Conservation (phyloP, 2,797 vertebrate species). For the Pipistrellus pipistrellus region DNA sequence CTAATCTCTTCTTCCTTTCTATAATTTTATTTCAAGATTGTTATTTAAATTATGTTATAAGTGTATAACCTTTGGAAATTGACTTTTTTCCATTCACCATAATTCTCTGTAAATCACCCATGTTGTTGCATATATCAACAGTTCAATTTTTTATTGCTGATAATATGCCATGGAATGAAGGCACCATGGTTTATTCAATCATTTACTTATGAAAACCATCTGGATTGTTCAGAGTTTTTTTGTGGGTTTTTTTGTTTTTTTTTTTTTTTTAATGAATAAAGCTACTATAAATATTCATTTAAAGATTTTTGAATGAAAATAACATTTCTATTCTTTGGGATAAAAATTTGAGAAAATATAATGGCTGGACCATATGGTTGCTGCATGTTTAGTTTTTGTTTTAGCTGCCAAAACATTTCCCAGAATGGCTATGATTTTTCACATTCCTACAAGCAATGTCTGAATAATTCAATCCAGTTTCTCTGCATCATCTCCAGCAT, state of each 20-base stretch:
- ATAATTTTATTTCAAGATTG: constrained; percentile 24
- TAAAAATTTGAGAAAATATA: background rate
- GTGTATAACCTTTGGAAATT: background rate
- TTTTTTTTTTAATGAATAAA: background rate
- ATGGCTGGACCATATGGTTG: background rate
- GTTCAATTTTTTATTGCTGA: background rate
- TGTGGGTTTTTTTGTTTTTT: too few species aligned
- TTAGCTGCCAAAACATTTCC: background rate
- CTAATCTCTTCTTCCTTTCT: background rate
- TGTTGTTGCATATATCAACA: background rate
- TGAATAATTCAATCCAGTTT: background rate
- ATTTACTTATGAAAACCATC: background rate
- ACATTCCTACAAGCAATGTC: background rate
- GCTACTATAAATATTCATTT: background rate
- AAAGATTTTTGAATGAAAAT: background rate
- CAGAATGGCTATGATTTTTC: background rate
- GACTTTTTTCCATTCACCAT: background rate
- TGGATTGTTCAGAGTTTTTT: background rate
- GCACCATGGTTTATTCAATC: background rate
- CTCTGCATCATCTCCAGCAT: background rate
- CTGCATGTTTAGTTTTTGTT: background rate
- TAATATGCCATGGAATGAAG: background rate
- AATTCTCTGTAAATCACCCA: background rate
- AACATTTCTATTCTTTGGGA: background rate
- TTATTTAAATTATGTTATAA: background rate